Evolutionary conservation across 92 coral and sea anemone species (phyloP).

Genomic region (Zoanthus solanderi): DNA sequence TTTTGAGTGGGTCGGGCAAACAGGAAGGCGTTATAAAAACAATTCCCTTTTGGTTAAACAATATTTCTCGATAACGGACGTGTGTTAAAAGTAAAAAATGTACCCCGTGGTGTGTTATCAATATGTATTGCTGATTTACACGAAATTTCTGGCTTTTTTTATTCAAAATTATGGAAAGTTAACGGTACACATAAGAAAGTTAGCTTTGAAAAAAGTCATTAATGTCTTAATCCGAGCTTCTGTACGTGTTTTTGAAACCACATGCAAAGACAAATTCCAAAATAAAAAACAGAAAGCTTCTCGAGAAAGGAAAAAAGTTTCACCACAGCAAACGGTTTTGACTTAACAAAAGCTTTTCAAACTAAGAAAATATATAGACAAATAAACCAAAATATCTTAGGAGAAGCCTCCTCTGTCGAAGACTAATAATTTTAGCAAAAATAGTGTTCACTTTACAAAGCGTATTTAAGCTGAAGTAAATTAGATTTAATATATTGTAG

Average conservation of each 20-base stretch:
- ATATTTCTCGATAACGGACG: conserved; percentile 32
- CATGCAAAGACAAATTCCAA: neutral
- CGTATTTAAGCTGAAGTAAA: too few relatives aligned
- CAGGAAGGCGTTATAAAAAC: conserved; percentile 40
- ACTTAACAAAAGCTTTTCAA: neutral
- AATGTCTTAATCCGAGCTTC: neutral
- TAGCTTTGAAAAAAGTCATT: neutral
- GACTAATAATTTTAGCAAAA: too few relatives aligned
- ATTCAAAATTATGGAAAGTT: conserved; percentile 4
- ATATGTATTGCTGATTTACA: conserved; percentile 9
- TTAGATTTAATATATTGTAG: too few relatives aligned
- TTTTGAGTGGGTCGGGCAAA: conserved; percentile 39
- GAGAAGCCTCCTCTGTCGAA: too few relatives aligned
- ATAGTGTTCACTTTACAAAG: too few relatives aligned
- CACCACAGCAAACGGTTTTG: neutral
- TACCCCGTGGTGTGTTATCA: conserved; percentile 22
- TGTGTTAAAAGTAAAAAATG: conserved; percentile 31
- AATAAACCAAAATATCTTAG: too few relatives aligned
- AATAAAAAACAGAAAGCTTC: neutral
- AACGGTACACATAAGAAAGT: neutral
- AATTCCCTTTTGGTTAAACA: conserved; percentile 31
- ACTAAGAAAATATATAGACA: neutral
- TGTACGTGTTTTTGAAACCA: neutral
- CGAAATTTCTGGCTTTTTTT: neutral
- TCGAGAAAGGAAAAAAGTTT: neutral